Base-by-base conservation (phyloP, 2,113 vertebrate species). In the Electrona antarctica region DNA sequence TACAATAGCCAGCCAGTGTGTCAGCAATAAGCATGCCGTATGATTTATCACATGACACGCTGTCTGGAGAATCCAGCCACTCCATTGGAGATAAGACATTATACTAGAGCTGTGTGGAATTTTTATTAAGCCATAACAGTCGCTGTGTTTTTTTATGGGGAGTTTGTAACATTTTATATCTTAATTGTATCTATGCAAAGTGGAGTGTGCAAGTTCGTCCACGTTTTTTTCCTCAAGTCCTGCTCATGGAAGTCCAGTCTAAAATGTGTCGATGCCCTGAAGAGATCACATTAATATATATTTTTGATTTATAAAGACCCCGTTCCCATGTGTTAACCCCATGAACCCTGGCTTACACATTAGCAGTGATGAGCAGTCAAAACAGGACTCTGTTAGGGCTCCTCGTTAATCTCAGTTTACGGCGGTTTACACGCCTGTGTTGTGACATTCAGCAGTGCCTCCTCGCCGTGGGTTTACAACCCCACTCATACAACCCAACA, bases 21-120 rank as follows among this genome's bases (percentile, higher is more conserved):
- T n/a, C 51, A 54, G 51, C 12, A 13, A 54, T 54, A 54, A n/a
- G 11, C n/a, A n/a, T 29, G 3, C 11, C 33, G 33, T 41, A 4
- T 7, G 28, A n/a, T 54, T 66, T 45, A 66, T 54, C 49, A 41
- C 41, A 52, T 65, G 63, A 65, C 49, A 28, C 64, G 54, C 64
- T 12, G 10, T 5, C 28, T 7, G 7, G 3, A 7, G 21, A 54
- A n/a, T 63, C 55, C 65, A 47, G 7, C 46, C 15, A 60, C 60
- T 71, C 60, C 69, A 47, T 69, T 71, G 57, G 11, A 73, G 81
- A 84, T 77, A 85, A 80, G 68, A 66, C 33, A 41, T 41, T 0
- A 55, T 41, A 47, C 72, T 50, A 10, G 5, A 21, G 41, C 8
- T 28, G 15, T 74, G 50, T 6, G 81, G 76, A 73, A 73, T 77